A percentile compares a stretch with the other conserved stretches of the same genome.
These are phyloP conservation scores for Hyperoodon ampullatus DNA, from an alignment of 2,113 vertebrate genomes.

Conservation along the genomic window DNA sequence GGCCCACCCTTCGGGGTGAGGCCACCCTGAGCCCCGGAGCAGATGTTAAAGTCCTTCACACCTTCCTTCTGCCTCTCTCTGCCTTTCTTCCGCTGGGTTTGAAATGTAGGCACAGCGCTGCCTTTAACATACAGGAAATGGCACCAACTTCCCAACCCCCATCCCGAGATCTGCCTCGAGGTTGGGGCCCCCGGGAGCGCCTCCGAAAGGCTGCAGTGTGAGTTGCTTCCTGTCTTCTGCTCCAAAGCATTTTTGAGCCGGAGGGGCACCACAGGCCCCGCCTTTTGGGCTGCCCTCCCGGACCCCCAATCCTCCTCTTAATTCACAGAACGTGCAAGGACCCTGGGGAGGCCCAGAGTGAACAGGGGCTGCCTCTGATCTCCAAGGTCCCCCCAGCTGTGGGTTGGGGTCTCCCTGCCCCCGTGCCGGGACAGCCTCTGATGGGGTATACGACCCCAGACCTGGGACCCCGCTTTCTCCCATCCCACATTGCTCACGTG, in stretches of 20 bases:
- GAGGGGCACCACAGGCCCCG: not conserved
- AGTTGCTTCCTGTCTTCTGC: not conserved
- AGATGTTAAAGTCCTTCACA: not conserved
- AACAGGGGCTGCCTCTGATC: too few species aligned
- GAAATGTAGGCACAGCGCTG: accelerated
- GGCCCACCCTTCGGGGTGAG: not conserved
- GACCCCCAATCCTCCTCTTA: not conserved
- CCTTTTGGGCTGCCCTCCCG: not conserved
- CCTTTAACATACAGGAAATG: not conserved
- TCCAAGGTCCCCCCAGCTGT: not conserved
- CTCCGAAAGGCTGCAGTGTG: not conserved
- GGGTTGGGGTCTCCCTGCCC: not conserved
- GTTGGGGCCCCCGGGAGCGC: accelerated
- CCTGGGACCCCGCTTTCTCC: not conserved
- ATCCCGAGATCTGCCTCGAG: not conserved
- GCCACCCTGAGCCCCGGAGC: not conserved
- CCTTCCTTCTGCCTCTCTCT: not conserved
- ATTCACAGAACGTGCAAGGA: not conserved
- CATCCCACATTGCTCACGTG: accelerated
- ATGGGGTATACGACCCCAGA: not conserved
- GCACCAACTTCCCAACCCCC: not conserved
- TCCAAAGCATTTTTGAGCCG: not conserved
- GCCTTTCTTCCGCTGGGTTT: accelerated
- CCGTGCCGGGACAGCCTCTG: not conserved
- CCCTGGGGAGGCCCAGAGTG: not conserved